Evolutionary conservation across 2,797 vertebrate species (phyloP).

Genomic region (Semaprochilodus insignis): DNA sequence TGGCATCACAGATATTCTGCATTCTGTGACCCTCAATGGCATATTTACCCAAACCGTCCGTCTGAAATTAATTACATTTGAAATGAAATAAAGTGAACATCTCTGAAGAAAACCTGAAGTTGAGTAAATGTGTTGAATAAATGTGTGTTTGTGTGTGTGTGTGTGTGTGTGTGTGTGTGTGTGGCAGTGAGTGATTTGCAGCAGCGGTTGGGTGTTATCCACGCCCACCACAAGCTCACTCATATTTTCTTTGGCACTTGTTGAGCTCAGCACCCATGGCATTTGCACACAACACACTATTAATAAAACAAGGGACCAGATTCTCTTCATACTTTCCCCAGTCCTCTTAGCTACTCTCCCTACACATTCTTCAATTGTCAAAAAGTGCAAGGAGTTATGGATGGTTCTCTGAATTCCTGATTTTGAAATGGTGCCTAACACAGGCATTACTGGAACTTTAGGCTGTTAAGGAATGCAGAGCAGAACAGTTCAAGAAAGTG

Average conservation of each 20-base stretch:
- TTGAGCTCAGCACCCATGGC: conserved; percentile 55
- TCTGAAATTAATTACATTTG: neutral
- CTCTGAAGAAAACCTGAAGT: conserved; percentile 32
- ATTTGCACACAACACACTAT: conserved; percentile 26
- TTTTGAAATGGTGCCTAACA: conserved; percentile 48
- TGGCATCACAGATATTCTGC: too few species aligned
- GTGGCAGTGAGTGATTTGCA: conserved; percentile 72
- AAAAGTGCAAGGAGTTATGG: conserved; percentile 14
- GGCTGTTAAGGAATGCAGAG: conserved; percentile 45
- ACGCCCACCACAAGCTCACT: conserved; percentile 69
- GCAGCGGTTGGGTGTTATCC: conserved; percentile 72
- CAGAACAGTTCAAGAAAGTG: conserved; percentile 42
- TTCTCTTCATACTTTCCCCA: conserved; percentile 22
- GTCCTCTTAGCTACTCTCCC: conserved; percentile 40
- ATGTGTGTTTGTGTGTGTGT: too few species aligned
- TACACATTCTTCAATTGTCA: conserved; percentile 40
- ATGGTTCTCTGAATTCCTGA: conserved; percentile 36
- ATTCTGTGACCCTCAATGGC: too few species aligned
- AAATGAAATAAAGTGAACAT: neutral
- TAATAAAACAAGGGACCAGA: conserved; percentile 39
- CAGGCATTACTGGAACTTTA: conserved; percentile 47
- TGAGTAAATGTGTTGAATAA: conserved; percentile 65
- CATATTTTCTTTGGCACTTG: conserved; percentile 79
- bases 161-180: conserved; percentile 66
- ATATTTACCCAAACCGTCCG: neutral